A percentile compares a stretch with the other conserved stretches of the same genome.
Evolutionary conservation across 2,797 vertebrate genomes (phyloP).

Genomic region (Cossypha polioptera): DNA sequence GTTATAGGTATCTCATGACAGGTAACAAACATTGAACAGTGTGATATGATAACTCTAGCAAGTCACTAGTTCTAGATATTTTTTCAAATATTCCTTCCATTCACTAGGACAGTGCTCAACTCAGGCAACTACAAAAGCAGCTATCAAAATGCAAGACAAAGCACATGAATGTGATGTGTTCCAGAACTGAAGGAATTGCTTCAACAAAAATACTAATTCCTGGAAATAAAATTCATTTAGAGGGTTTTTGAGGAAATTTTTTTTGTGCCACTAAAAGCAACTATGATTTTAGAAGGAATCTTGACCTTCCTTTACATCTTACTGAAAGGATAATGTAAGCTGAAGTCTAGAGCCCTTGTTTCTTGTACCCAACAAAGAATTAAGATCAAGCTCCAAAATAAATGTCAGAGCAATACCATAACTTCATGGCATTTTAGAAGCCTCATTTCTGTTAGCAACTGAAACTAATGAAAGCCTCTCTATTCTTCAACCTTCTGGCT

Average conservation of each 20-base stretch:
- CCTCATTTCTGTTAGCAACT: neutral
- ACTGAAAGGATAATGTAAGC: neutral
- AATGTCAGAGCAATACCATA: neutral
- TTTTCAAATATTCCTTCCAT: neutral
- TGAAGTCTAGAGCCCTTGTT: neutral
- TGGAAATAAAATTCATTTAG: neutral
- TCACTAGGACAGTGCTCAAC: neutral
- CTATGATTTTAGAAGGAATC: neutral
- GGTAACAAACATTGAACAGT: neutral
- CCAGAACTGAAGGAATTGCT: neutral
- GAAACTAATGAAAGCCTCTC: neutral
- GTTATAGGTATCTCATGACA: neutral
- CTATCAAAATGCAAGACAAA: neutral
- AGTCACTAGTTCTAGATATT: neutral
- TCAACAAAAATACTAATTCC: neutral
- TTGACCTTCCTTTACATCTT: neutral
- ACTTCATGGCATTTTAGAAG: neutral
- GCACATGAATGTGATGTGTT: neutral
- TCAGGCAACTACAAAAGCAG: neutral
- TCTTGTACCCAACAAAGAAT: neutral
- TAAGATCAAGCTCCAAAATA: neutral
- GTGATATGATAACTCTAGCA: neutral
- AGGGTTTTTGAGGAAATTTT: neutral
- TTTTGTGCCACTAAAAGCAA: neutral
- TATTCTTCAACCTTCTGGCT: neutral